These are phyloP conservation scores for Xiphydria camelus DNA, from an alignment of 2,888 invertebrate species.

Conservation along the genomic window DNA sequence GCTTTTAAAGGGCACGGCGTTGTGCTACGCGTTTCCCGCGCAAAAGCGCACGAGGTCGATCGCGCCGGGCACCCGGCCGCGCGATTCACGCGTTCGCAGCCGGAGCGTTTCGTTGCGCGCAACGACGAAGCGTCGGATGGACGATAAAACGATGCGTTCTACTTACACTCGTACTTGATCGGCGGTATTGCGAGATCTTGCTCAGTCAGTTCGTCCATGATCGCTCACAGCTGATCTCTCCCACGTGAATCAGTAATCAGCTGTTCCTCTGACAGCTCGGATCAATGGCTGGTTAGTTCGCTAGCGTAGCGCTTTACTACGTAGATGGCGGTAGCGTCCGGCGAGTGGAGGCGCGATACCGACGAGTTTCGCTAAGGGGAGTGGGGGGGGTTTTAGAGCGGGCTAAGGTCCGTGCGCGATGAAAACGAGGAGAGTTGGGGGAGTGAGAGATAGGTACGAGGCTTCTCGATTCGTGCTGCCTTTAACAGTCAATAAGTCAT, in stretches of 20 bases:
- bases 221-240: conserved; percentile 49
- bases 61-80: not conserved
- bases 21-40: not conserved
- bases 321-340: conserved; percentile 23
- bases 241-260: conserved; percentile 48
- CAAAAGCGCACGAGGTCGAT: not conserved
- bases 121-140: not conserved
- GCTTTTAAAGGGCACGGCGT: not conserved
- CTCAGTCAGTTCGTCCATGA: conserved; percentile 58
- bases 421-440: too few species aligned
- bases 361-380: too few species aligned
- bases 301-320: conserved; percentile 4
- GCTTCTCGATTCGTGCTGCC: too few species aligned
- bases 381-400: too few species aligned
- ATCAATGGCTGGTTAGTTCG: conserved; percentile 15
- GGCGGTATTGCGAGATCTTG: conserved; percentile 69
- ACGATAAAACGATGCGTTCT: not conserved
- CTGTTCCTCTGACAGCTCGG: conserved; percentile 45
- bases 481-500: too few species aligned
- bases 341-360: too few species aligned
- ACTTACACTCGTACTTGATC: conserved; percentile 82
- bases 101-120: not conserved
- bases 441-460: too few species aligned
- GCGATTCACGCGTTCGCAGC: not conserved
- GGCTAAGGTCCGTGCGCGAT: too few species aligned